Conservation (phyloP, 2,888 invertebrate species). For the Plemyria rubiginata region DNA sequence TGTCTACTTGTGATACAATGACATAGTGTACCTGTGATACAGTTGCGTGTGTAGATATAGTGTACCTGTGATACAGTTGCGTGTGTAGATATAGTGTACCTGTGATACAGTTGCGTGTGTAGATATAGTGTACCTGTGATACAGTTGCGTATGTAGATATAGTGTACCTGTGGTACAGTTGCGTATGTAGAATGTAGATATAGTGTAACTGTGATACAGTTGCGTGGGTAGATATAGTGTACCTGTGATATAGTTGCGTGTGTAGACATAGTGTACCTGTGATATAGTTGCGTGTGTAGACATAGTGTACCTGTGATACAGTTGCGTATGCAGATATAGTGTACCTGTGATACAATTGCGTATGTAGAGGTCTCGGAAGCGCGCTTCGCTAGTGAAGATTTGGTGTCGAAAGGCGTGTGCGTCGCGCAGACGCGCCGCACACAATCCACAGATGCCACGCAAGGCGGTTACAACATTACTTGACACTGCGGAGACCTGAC, state of each 20-base stretch:
- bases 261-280: background rate
- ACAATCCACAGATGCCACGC: background rate
- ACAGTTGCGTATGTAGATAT: no score
- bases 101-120: no score
- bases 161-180: no score
- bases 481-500: background rate
- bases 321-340: no score
- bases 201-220: background rate
- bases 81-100: no score
- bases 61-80: background rate
- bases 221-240: background rate
- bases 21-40: no score
- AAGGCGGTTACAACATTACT: background rate
- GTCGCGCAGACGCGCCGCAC: background rate
- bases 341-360: constrained; percentile 5
- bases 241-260: no score
- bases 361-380: background rate
- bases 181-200: no score
- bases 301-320: no score
- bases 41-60: background rate
- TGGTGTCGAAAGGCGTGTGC: background rate
- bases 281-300: constrained; percentile 2
- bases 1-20: background rate
- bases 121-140: no score
- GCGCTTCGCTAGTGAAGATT: background rate